Base-by-base conservation (phyloP, 2,797 vertebrate species). In the Calcarius lapponicus region DNA sequence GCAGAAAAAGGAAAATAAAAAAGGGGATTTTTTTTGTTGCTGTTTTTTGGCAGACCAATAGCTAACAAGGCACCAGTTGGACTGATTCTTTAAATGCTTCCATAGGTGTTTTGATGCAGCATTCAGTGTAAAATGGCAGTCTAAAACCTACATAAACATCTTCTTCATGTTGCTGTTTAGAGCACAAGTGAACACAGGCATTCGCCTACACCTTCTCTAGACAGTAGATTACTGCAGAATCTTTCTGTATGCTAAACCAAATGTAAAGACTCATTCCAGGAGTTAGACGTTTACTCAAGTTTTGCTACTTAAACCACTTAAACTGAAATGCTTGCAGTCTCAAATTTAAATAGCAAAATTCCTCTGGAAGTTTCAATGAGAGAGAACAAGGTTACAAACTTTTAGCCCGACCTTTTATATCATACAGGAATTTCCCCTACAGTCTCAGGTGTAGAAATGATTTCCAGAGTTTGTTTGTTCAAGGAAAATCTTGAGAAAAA, bases 1-100 rank as follows among this genome's bases (percentile, higher is more conserved):
- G 17, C 7, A 45, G 21, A 22, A 32, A 18, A 88, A 17, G 12
- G 6, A 16, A 69, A 50, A 58, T 3, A 28, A 6, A 31, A 45
- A 47, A 3, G 0, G 3, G 12, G 1, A 2, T 2, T 1, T 11
- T n/a, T 16, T 34, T 5, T 5, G 11, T 40, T 31, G n/a, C n/a
- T 62, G 11, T 11, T 57, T 58, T 60, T 42, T 29, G 5, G 5
- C 19, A 86, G 64, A 57, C 11, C 0, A 0, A 24, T 4, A 64
- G 3, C 10, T 50, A 66, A 19, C 7, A 32, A 48, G 9, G 6
- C 7, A 82, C 24, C 34, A 31, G 14, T 18, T 57, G 29, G 14
- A 65, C 32, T 38, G 17, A 22, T 18, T 51, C 16, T 72, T 81
- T 70, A 53, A 93, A 53, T 24, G 32, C 11, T 72, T 4, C 28